phyloP scores from a whole-genome alignment of 2,888 invertebrate genomes.

The Mesorhabditis sp. region DNA sequence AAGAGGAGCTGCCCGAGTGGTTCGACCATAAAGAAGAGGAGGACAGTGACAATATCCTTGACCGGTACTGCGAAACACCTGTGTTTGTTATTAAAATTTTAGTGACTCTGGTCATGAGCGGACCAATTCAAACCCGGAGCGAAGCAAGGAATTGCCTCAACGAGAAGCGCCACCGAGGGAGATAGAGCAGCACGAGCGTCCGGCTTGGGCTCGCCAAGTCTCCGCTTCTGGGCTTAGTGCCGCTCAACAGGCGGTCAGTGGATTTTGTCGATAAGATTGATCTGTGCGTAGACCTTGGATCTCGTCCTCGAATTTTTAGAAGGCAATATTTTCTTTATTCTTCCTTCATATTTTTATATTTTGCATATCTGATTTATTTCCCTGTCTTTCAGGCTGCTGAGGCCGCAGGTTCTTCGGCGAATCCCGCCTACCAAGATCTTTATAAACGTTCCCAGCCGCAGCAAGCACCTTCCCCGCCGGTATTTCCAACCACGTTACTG shows the following conservation, averaged over 20 bases:
- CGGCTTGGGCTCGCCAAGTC: slow-evolving; percentile 8
- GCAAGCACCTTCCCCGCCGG: no score
- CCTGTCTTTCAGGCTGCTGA: slow-evolving; percentile 7
- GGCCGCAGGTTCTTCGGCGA: background rate
- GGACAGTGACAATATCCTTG: background rate
- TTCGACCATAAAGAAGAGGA: slow-evolving; percentile 18
- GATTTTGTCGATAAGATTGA: no score
- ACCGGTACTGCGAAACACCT: no score
- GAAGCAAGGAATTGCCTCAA: background rate
- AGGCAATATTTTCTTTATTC: background rate
- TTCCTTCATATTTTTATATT: background rate
- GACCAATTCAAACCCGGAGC: background rate
- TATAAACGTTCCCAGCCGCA: no score
- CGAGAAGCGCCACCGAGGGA: background rate
- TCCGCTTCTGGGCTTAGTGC: background rate
- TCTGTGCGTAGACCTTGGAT: no score
- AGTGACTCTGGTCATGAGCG: background rate
- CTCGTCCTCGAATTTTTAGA: background rate
- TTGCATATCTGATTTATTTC: background rate
- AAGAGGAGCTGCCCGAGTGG: slow-evolving; percentile 21
- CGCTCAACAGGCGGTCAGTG: background rate
- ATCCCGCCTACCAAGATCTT: no score
- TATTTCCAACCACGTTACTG: no score
- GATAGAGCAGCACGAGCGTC: background rate
- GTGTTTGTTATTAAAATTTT: background rate